Evolutionary conservation across 2,797 vertebrate genomes (phyloP).

Genomic region (Sebastes paucispinis): DNA sequence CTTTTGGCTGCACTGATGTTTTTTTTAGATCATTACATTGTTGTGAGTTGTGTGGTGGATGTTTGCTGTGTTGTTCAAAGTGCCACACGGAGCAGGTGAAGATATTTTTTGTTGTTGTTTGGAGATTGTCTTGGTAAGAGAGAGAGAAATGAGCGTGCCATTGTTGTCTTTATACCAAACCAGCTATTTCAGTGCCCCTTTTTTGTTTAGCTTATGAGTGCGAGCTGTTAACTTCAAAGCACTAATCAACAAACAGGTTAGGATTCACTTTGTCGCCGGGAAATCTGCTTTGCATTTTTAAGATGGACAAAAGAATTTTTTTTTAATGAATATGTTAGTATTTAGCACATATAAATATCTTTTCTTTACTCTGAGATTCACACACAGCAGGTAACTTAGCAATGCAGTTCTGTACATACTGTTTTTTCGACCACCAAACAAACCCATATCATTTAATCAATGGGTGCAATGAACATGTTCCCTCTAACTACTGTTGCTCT

Average conservation of each 20-base stretch:
- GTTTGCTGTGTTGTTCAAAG: conserved; percentile 27
- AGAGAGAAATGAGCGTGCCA: neutral
- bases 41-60: conserved; percentile 12
- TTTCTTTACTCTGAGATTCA: neutral
- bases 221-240: conserved; percentile 10
- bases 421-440: conserved; percentile 1
- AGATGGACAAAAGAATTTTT: neutral
- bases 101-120: neutral
- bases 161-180: conserved; percentile 33
- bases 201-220: neutral
- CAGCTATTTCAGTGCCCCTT: neutral
- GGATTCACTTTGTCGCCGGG: neutral
- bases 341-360: neutral
- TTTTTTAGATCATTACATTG: conserved; percentile 27
- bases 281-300: conserved; percentile 19
- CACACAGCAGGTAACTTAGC: neutral
- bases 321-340: conserved; percentile 11
- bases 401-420: neutral
- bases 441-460: neutral
- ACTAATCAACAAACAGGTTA: neutral
- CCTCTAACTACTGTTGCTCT: conserved; percentile 56
- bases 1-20: conserved; percentile 41
- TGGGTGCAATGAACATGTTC: neutral
- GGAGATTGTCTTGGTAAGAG: neutral
- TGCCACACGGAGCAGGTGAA: conserved; percentile 8